phyloP scores from a whole-genome alignment of 2,888 invertebrate genomes.

The Cactoblastis cactorum region DNA sequence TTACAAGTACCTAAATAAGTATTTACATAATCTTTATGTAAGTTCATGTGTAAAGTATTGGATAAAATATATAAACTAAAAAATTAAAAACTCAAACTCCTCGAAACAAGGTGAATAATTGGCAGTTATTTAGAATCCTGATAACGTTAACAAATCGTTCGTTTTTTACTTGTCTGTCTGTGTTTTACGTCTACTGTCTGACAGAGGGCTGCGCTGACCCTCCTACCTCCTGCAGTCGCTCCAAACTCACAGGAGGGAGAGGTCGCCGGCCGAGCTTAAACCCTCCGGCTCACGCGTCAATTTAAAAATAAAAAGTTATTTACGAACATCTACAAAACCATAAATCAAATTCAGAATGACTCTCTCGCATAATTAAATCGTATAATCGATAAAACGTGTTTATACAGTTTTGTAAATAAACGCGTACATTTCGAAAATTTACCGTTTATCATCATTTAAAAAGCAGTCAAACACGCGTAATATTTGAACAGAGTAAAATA shows the following conservation, averaged over 20 bases:
- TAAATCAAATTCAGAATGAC: slow-evolving; percentile 2
- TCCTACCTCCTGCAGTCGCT: slow-evolving; percentile 55
- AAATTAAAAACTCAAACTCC: neutral
- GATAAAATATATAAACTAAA: no score
- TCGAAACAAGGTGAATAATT: neutral
- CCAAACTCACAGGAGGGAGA: slow-evolving; percentile 56
- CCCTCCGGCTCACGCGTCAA: slow-evolving; percentile 36
- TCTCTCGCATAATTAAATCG: neutral
- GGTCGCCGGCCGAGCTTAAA: slow-evolving; percentile 40
- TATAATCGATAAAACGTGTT: neutral
- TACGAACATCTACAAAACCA: slow-evolving; percentile 17
- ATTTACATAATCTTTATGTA: no score
- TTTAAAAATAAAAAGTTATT: slow-evolving; percentile 49
- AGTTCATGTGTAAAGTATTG: no score
- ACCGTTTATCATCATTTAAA: slow-evolving; percentile 5
- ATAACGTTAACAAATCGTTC: slow-evolving; percentile 7
- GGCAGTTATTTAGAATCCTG: neutral
- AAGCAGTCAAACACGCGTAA: slow-evolving; percentile 11
- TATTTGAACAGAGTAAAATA: slow-evolving; percentile 16
- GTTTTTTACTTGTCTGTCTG: slow-evolving; percentile 49
- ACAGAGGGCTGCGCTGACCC: slow-evolving; percentile 39
- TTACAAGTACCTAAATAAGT: no score
- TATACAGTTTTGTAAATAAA: neutral
- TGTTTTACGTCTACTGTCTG: slow-evolving; percentile 54
- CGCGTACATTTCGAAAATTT: slow-evolving; percentile 1